A percentile compares a stretch with the other conserved stretches of the same genome.
Evolutionary conservation across 2,113 vertebrate species (phyloP).

Genomic region (Lontra canadensis): DNA sequence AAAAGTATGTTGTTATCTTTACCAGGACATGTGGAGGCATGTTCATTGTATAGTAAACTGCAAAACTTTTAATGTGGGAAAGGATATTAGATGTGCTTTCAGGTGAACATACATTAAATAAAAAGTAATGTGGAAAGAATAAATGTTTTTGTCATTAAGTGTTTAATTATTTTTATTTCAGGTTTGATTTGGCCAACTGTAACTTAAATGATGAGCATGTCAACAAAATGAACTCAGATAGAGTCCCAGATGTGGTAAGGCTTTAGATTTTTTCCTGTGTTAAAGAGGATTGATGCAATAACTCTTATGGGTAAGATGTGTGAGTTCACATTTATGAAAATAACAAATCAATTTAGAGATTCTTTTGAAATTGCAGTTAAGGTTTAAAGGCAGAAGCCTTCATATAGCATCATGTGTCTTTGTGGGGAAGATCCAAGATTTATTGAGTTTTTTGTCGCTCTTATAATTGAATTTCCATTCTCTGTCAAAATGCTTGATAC

Average conservation of each 20-base stretch:
- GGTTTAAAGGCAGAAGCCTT: neutral
- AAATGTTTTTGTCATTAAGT: neutral
- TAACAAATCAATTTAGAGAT: neutral
- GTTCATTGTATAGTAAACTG: neutral
- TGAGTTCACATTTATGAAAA: neutral
- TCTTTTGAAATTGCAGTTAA: conserved; percentile 33
- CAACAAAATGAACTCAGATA: conserved; percentile 96
- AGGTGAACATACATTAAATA: neutral
- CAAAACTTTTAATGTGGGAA: neutral
- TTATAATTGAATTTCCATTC: neutral
- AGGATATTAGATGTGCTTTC: neutral
- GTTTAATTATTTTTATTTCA: conserved; percentile 72
- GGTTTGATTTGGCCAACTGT: conserved; percentile 96
- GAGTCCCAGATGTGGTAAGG: conserved; percentile 96
- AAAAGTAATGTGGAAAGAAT: neutral
- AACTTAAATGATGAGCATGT: conserved; percentile 96
- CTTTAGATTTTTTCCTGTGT: neutral
- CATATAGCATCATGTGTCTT: conserved; percentile 26
- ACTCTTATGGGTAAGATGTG: neutral
- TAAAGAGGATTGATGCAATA: neutral
- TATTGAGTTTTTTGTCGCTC: neutral
- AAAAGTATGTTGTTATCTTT: neutral
- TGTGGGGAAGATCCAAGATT: neutral
- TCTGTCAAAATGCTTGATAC: neutral
- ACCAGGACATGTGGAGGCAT: neutral